These are phyloP conservation scores for Bolinopsis microptera DNA, from an alignment of 37 sponge, comb jelly and placozoan genomes.

Conservation along the genomic window DNA sequence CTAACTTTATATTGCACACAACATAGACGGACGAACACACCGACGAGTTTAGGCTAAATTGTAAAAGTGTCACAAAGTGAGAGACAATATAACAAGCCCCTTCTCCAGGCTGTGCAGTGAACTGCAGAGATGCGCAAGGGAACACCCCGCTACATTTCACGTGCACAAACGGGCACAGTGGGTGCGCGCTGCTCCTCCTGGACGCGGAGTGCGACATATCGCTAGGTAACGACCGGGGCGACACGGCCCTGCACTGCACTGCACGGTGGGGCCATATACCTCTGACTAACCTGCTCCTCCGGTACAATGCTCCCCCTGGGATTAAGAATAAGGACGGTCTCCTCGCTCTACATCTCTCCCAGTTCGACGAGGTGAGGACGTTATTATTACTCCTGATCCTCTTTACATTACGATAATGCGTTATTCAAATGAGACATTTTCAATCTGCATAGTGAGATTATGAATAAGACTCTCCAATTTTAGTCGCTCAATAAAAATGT, in stretches of 20 bases:
- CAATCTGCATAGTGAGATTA: too few relatives aligned
- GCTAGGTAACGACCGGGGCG: constrained; percentile 2
- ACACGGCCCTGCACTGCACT: constrained; percentile 52
- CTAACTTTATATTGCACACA: too few relatives aligned
- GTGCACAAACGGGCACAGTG: constrained; percentile 88
- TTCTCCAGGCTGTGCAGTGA: constrained; percentile 72
- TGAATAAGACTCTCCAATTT: too few relatives aligned
- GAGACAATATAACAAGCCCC: too few relatives aligned
- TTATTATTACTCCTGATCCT: too few relatives aligned
- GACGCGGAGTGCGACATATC: not conserved
- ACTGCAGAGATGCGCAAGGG: constrained; percentile 73
- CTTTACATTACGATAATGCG: too few relatives aligned
- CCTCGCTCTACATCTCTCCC: constrained; percentile 38
- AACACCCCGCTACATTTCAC: constrained; percentile 93
- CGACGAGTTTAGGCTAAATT: too few relatives aligned
- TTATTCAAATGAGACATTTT: too few relatives aligned
- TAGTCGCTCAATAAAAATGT: too few relatives aligned
- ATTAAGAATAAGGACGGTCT: constrained; percentile 62
- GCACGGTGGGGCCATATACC: constrained; percentile 59
- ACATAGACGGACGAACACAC: too few relatives aligned
- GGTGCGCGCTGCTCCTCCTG: constrained; percentile 77
- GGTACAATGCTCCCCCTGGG: not conserved
- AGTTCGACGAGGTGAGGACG: constrained; percentile 36
- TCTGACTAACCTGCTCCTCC: constrained; percentile 39
- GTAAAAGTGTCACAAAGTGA: too few relatives aligned